Evolutionary conservation across 2,888 invertebrate species (phyloP), one percentile per base, ranked within the genome.

Genomic region (Imbricaverruca yamaguchii): DNA sequence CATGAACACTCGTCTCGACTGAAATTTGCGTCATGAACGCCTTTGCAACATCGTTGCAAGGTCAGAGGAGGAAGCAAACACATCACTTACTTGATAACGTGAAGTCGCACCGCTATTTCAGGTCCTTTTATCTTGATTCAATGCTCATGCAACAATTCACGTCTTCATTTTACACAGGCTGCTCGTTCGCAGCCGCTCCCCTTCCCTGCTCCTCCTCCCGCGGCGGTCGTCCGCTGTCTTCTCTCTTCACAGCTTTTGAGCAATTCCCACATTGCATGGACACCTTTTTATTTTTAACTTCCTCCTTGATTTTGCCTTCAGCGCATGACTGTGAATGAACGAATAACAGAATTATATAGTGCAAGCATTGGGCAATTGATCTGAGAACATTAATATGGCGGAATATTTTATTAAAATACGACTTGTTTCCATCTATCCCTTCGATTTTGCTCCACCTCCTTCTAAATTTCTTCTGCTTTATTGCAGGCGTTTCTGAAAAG

Each of bases 191-290:
- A 74, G 74, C 74, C 74, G 74, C 74, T 74, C 74, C 74, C n/a
- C 74, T 74, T 39, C 55, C 74, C 74, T 55, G 74, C 74, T 74
- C 74, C 74, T 74, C 74, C 74, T 74, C 74, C 74, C 74, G 53
- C 74, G 74, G 53, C 74, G 74, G 74, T 74, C 74, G 74, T 74
- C 74, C 74, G 74, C 74, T 74, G 74, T 74, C 74, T 74, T 74
- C 74, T 74, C 74, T 74, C 74, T 74, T 74, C 74, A 74, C 74
- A 74, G 74, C 74, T 74, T 74, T 74, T 74, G 74, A 74, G 74
- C 74, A 74, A 74, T 74, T 74, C 74, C 74, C 74, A 74, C 74
- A 74, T 74, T 74, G 74, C 74, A 74, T 74, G 74, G 74, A 74
- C 74, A 74, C 74, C 74, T 74, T 74, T 74, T 74, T 74, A 74